Evolutionary conservation across 92 coral and sea anemone genomes (phyloP).

Genomic region (Siderastrea siderea): DNA sequence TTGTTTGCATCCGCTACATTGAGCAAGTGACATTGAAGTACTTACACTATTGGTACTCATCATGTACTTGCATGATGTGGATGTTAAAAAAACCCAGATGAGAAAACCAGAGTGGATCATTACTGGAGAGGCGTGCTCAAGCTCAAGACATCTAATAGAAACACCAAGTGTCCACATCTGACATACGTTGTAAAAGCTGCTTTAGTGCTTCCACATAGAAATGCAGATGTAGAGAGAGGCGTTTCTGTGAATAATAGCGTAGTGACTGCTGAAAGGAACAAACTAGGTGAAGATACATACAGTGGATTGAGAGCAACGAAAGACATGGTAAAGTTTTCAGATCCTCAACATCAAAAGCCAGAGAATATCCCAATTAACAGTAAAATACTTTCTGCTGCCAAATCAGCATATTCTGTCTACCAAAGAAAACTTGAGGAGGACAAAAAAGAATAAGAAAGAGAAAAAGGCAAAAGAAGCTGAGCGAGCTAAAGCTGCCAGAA

Average conservation of each 20-base stretch:
- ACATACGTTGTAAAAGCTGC: constrained; percentile 25
- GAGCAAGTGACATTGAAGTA: too few relatives aligned
- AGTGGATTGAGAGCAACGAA: constrained; percentile 23
- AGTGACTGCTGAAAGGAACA: constrained; percentile 33
- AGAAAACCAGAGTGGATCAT: constrained; percentile 38
- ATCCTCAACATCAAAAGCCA: background rate
- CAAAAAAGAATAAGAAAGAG: constrained; percentile 7
- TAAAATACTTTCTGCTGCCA: background rate
- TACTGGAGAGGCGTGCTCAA: constrained; percentile 30
- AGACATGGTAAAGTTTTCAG: constrained; percentile 34
- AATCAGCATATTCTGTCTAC: constrained; percentile 45
- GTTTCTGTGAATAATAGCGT: constrained; percentile 26
- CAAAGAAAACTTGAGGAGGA: constrained; percentile 7
- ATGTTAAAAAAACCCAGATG: constrained; percentile 11
- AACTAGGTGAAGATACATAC: constrained; percentile 24
- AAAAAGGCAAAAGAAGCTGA: constrained; percentile 10
- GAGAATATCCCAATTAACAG: constrained; percentile 29
- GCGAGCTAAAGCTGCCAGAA: constrained; percentile 15
- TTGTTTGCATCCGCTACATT: too few relatives aligned
- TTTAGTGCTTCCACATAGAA: constrained; percentile 38
- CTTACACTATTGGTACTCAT: too few relatives aligned
- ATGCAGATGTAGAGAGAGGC: constrained; percentile 37
- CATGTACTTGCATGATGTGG: constrained; percentile 31
- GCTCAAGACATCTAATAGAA: constrained; percentile 32
- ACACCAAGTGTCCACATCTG: constrained; percentile 24